Conservation (phyloP, 2,888 invertebrate species). For the Aphidoletes aphidimyza region DNA sequence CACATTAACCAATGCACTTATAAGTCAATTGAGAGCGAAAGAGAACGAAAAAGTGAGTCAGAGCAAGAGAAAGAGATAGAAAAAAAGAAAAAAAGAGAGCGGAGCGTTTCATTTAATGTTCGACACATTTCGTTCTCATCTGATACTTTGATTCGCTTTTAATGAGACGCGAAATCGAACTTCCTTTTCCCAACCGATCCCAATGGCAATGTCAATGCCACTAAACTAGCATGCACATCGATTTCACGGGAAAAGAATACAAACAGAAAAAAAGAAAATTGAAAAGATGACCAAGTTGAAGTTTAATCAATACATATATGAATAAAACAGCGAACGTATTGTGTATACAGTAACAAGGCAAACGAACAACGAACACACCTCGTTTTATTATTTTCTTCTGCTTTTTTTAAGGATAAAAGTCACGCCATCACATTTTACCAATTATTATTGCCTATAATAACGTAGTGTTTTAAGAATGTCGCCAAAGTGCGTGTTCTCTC, state of each 20-base stretch:
- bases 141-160: background rate
- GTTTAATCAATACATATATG: background rate
- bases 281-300: slow-evolving; percentile 34
- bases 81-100: no score
- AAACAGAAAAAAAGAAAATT: background rate
- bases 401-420: slow-evolving; percentile 52
- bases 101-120: slow-evolving; percentile 28
- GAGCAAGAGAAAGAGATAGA: no score
- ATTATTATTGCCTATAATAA: slow-evolving; percentile 50
- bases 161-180: background rate
- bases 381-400: slow-evolving; percentile 3
- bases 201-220: background rate
- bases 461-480: slow-evolving; percentile 22
- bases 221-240: background rate
- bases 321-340: background rate
- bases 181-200: background rate
- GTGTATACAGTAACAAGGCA: background rate
- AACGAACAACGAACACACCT: background rate
- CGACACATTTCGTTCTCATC: slow-evolving; percentile 43
- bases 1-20: slow-evolving; percentile 29
- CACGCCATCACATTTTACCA: slow-evolving; percentile 51
- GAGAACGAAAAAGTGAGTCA: no score
- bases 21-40: slow-evolving; percentile 51
- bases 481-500: slow-evolving; percentile 20
- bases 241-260: background rate